Evolutionary conservation across 2,888 invertebrate species (phyloP), one percentile per base, ranked within the genome.

Genomic region (Cartodere bifasciata): DNA sequence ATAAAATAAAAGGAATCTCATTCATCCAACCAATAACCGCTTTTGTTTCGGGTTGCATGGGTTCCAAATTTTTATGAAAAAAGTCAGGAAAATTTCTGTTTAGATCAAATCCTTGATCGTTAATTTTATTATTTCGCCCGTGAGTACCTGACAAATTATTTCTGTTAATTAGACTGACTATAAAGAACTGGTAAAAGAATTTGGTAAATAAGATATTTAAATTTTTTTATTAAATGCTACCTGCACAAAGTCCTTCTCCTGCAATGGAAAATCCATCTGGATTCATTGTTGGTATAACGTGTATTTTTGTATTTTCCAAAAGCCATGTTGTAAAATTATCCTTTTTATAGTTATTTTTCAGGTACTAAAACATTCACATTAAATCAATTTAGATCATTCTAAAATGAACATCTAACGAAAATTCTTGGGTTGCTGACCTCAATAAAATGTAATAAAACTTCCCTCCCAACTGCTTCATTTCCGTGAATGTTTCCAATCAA

Each of bases 401-500:
- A 17, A 17, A 9, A 6, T 17, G 20, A 17, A 26, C 13, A 14
- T 28, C 13, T 9, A 30, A 17, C 12, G 10, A 3, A 17, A 9
- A 24, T 28, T 20, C 23, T 5, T 1, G n/a, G n/a, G 14, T 29
- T 23, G 30, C 39, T 45, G 50, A 64, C 65, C 47, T 62, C 51
- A 21, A 62, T 45, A 39, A 78, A 63, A 39, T 70, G 67, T 3
- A 78, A 56, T 25, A 81, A 56, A 35, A 80, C 47, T 57, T 80
- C 79, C 29, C 76, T 60, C 4, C 80, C 79, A 4, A 75, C 70
- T 1, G 67, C 64, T 52, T 72, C 79, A 51, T 78, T 74, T 16
- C 81, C 82, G 52, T 82, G 81, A 63, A 82, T 78, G 52, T 79
- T 80, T 15, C 68, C 80, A 22, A 82, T 64, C 41, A 77, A 67